phyloP scores from a whole-genome alignment of 2,797 vertebrate species.

The Picus viridis region DNA sequence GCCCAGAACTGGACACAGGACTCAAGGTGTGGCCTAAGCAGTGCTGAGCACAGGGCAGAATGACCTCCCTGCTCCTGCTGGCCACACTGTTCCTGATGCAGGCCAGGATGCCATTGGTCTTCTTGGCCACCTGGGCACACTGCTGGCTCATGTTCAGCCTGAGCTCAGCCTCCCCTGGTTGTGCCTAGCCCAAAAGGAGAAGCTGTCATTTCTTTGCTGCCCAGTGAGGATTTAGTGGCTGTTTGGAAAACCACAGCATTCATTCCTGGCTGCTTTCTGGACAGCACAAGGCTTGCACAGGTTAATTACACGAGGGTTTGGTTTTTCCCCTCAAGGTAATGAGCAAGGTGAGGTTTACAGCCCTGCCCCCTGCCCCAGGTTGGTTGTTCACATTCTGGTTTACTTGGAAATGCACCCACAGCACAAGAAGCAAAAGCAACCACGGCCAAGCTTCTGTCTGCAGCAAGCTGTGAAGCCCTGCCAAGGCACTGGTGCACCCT shows the following conservation, averaged over 20 bases:
- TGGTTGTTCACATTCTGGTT: constrained; percentile 75
- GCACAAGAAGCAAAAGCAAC: constrained; percentile 73
- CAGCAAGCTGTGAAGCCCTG: constrained; percentile 42
- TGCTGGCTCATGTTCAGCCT: too few species aligned
- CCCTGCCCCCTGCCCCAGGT: constrained; percentile 49
- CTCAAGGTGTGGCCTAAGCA: too few species aligned
- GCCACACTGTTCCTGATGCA: too few species aligned
- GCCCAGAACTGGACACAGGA: too few species aligned
- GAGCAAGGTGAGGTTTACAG: constrained; percentile 48
- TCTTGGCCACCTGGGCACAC: too few species aligned
- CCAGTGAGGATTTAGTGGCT: constrained; percentile 57
- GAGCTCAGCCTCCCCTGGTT: background rate
- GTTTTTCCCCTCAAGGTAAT: constrained; percentile 59
- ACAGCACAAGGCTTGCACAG: constrained; percentile 54
- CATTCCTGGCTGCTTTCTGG: constrained; percentile 73
- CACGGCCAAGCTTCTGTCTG: constrained; percentile 26
- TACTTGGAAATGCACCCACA: constrained; percentile 68
- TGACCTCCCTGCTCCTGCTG: too few species aligned
- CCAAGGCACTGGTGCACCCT: background rate
- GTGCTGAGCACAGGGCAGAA: too few species aligned
- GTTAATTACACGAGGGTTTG: constrained; percentile 76
- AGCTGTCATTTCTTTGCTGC: background rate
- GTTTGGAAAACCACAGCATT: constrained; percentile 34
- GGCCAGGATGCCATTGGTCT: too few species aligned
- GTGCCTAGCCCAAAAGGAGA: background rate